A percentile compares a stretch with the other conserved stretches of the same genome.
phyloP scores from a whole-genome alignment of 2,888 invertebrate genomes.

The Melieria omissa region DNA sequence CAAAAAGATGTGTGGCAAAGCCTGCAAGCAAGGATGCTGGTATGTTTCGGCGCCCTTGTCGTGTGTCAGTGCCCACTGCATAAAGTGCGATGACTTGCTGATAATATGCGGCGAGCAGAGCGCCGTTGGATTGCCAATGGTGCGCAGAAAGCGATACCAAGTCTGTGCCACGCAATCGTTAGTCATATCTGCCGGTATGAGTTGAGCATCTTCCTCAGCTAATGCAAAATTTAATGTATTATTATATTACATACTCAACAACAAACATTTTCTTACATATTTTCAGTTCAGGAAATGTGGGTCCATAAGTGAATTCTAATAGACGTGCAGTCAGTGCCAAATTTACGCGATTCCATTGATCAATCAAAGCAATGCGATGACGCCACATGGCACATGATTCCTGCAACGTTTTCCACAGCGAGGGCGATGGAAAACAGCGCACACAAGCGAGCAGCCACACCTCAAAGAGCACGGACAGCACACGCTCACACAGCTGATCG shows the following conservation, averaged over 20 bases:
- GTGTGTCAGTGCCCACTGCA: constrained; percentile 83
- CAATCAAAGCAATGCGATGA: constrained; percentile 90
- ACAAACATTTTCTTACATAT: constrained; percentile 71
- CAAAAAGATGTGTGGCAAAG: constrained; percentile 88
- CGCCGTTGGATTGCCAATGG: constrained; percentile 94
- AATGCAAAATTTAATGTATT: constrained; percentile 13
- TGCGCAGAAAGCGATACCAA: constrained; percentile 95
- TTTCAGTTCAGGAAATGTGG: constrained; percentile 82
- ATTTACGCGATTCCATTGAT: constrained; percentile 96
- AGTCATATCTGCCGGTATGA: constrained; percentile 86
- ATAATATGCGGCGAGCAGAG: constrained; percentile 86
- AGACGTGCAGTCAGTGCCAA: constrained; percentile 87
- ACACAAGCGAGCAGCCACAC: constrained; percentile 74
- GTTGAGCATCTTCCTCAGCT: constrained; percentile 87
- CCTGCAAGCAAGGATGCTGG: constrained; percentile 87
- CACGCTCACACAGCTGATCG: constrained; percentile 93
- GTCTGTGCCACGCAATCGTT: constrained; percentile 92
- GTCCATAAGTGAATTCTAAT: constrained; percentile 89
- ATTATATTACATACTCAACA: background rate
- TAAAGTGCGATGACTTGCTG: constrained; percentile 73
- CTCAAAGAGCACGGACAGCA: constrained; percentile 92
- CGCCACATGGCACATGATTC: constrained; percentile 95
- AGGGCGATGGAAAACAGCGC: constrained; percentile 91
- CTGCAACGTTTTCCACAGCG: constrained; percentile 93
- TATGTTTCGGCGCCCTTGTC: constrained; percentile 85